These are phyloP conservation scores for Tachypleus tridentatus DNA, from an alignment of 1,140 invertebrate species.

Conservation along the genomic window DNA sequence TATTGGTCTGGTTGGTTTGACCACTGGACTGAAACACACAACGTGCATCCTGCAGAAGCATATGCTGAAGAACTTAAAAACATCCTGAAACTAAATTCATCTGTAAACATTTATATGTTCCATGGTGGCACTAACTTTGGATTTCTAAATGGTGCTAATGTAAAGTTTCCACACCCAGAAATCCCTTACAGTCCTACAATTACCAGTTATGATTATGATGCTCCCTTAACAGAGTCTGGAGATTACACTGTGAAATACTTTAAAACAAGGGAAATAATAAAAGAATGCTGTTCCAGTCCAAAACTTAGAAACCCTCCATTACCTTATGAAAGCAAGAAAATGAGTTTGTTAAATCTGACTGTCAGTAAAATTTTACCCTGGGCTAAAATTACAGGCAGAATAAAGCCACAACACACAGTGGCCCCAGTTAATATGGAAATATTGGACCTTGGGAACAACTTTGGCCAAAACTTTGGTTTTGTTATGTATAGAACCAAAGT, in stretches of 20 bases:
- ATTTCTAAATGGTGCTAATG: constrained; percentile 17
- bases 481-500: not conserved
- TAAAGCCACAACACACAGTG: not conserved
- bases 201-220: constrained; percentile 42
- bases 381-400: not conserved
- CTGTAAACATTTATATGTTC: constrained; percentile 29
- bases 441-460: not conserved
- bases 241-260: constrained; percentile 38
- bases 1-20: constrained; percentile 34
- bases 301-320: not conserved
- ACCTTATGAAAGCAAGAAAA: not conserved
- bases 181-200: constrained; percentile 24
- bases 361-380: not conserved
- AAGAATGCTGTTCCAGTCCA: constrained; percentile 23
- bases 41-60: constrained; percentile 6
- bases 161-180: constrained; percentile 6
- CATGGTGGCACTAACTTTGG: constrained; percentile 24
- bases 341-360: not conserved
- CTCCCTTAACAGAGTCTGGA: constrained; percentile 39
- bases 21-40: constrained; percentile 28
- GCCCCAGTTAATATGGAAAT: constrained; percentile 4
- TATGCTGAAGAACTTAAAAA: constrained; percentile 20
- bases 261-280: constrained; percentile 32
- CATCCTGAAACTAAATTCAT: constrained; percentile 27
- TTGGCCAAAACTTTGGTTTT: constrained; percentile 5